Conservation (phyloP, 2,888 invertebrate genomes). For the Drosophila testacea region DNA sequence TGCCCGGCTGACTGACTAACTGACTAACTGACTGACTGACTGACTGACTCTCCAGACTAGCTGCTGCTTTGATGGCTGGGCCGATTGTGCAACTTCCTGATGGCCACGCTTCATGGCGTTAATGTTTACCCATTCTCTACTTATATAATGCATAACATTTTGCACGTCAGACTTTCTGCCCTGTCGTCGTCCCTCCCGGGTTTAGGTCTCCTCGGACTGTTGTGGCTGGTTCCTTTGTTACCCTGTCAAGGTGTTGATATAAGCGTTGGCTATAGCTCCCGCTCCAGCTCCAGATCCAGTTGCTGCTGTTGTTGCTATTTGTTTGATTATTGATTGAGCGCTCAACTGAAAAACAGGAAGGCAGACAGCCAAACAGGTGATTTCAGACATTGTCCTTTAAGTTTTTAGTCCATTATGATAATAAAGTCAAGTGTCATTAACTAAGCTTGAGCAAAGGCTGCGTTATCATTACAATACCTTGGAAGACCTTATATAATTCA, state of each 20-base stretch:
- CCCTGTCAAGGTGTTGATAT: slow-evolving; percentile 60
- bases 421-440: slow-evolving; percentile 12
- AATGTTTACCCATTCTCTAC: slow-evolving; percentile 57
- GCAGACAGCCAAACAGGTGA: slow-evolving; percentile 23
- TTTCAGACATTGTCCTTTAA: slow-evolving; percentile 16
- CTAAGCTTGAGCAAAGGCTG: neutral
- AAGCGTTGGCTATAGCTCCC: slow-evolving; percentile 42
- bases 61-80: slow-evolving; percentile 41
- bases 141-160: slow-evolving; percentile 66
- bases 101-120: slow-evolving; percentile 63
- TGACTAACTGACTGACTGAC: neutral
- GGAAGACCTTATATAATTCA: too few relatives aligned
- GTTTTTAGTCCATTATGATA: neutral
- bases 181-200: neutral
- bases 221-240: slow-evolving; percentile 46
- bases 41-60: slow-evolving; percentile 7
- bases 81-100: slow-evolving; percentile 64
- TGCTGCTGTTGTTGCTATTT: slow-evolving; percentile 33
- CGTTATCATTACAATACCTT: neutral
- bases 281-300: slow-evolving; percentile 16
- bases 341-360: slow-evolving; percentile 54
- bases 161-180: slow-evolving; percentile 41
- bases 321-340: slow-evolving; percentile 64
- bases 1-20: slow-evolving; percentile 1
- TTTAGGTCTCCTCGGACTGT: neutral